Evolutionary conservation across 2,797 vertebrate species (phyloP).

Genomic region (Naso thynnoides): DNA sequence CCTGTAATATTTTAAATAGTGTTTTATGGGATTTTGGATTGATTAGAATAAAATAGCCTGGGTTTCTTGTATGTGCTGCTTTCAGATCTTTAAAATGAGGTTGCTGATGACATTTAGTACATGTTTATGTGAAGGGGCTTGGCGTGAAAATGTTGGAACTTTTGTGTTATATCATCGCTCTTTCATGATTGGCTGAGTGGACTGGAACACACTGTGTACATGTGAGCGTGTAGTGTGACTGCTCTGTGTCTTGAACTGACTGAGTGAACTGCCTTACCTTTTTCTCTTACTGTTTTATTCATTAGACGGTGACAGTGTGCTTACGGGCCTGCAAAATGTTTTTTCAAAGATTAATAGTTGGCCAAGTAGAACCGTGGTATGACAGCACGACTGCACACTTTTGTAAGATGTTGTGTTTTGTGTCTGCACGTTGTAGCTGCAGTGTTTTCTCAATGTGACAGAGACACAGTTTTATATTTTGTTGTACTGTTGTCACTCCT

Average conservation of each 20-base stretch:
- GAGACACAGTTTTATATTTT: constrained; percentile 9
- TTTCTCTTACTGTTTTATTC: constrained; percentile 6
- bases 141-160: constrained; percentile 50
- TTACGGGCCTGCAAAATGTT: background rate
- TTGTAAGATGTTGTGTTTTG: constrained; percentile 19
- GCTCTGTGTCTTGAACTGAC: constrained; percentile 28
- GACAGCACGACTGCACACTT: background rate
- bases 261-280: constrained; percentile 21
- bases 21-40: constrained; percentile 6
- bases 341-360: background rate
- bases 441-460: constrained; percentile 16
- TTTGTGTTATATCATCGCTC: constrained; percentile 68
- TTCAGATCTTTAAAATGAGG: background rate
- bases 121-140: constrained; percentile 7
- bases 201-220: constrained; percentile 55
- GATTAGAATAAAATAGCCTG: background rate
- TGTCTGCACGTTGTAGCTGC: constrained; percentile 11
- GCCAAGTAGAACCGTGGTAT: background rate
- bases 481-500: background rate
- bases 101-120: background rate
- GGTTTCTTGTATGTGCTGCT: background rate
- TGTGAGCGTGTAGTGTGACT: constrained; percentile 57
- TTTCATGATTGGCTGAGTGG: constrained; percentile 63
- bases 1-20: background rate
- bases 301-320: background rate